Conservation (phyloP, 2,113 vertebrate species). For the Trinectes maculatus region DNA sequence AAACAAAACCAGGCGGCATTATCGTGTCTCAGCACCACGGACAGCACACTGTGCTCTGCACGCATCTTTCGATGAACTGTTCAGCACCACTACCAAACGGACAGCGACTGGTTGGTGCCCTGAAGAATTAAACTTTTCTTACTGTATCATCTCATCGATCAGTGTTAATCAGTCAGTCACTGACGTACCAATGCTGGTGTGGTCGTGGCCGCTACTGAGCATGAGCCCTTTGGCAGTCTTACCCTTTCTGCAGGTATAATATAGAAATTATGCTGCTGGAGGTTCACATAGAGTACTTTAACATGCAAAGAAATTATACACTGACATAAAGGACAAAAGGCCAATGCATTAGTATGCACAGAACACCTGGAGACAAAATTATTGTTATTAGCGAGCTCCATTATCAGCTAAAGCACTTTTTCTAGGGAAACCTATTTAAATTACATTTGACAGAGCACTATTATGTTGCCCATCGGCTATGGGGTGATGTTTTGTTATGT, state of each 20-base stretch:
- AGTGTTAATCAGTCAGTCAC: no score
- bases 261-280: background rate
- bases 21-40: background rate
- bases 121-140: background rate
- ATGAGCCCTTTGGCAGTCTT: background rate
- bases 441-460: background rate
- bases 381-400: background rate
- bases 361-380: constrained; percentile 8
- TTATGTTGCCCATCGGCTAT: background rate
- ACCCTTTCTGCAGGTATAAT: no score
- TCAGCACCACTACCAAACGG: background rate
- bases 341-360: background rate
- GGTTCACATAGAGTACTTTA: constrained; percentile 2
- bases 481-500: no score
- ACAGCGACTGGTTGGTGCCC: background rate
- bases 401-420: no score
- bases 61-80: background rate
- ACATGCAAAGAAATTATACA: constrained; percentile 9
- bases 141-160: background rate
- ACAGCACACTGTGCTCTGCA: background rate
- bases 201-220: background rate
- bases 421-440: no score
- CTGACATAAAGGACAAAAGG: background rate
- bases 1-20: background rate
- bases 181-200: no score